Percentiles rank a stretch among this genome's conserved stretches.
phyloP scores from a whole-genome alignment of 2,888 invertebrate species.

The Sepioteuthis lessoniana region DNA sequence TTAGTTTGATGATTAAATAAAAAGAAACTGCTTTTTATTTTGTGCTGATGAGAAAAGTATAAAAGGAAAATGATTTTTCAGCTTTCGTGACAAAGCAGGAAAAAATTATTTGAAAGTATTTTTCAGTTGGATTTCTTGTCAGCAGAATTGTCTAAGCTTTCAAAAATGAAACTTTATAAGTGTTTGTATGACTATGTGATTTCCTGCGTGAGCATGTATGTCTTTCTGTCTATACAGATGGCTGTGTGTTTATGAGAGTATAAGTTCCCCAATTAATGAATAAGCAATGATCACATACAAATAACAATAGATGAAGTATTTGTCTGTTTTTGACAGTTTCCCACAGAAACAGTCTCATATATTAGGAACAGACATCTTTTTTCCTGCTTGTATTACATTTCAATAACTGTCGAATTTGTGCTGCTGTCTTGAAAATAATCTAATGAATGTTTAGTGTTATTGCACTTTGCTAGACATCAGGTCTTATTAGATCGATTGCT shows the following conservation, averaged over 20 bases:
- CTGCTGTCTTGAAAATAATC: background rate
- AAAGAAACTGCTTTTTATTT: too few species aligned
- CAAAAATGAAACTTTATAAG: too few species aligned
- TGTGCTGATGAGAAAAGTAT: too few species aligned
- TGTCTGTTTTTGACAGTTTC: background rate
- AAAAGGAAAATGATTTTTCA: too few species aligned
- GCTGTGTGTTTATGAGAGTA: background rate
- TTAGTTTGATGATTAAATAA: too few species aligned
- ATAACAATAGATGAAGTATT: background rate
- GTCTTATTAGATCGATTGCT: background rate
- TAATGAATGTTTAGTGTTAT: slow-evolving; percentile 33
- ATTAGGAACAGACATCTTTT: background rate
- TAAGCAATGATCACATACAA: background rate
- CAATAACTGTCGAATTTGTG: slow-evolving; percentile 23
- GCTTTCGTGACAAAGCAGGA: too few species aligned
- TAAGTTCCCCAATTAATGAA: background rate
- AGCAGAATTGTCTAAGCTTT: too few species aligned
- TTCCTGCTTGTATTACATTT: background rate
- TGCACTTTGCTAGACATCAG: slow-evolving; percentile 9
- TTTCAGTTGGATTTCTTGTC: too few species aligned
- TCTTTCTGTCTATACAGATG: background rate
- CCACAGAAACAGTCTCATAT: background rate
- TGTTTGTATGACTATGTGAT: too few species aligned
- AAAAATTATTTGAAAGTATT: too few species aligned
- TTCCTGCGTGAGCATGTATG: background rate